These are phyloP conservation scores for Brenthis hecate DNA, from an alignment of 2,888 invertebrate genomes.

Conservation along the genomic window DNA sequence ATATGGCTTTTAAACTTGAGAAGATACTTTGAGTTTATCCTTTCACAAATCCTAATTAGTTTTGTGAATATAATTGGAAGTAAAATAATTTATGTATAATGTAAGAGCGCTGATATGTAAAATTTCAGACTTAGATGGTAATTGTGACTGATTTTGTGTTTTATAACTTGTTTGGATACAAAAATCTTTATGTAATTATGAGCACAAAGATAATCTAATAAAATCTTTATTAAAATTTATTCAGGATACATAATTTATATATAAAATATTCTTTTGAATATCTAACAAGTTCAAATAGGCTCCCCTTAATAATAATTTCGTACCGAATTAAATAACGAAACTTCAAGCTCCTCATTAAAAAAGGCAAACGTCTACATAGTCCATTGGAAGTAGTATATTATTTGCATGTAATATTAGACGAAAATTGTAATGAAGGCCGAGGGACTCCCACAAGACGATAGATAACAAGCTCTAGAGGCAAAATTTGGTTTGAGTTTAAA, in stretches of 20 bases:
- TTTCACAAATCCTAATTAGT: neutral
- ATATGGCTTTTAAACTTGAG: constrained; percentile 9
- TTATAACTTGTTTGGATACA: neutral
- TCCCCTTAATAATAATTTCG: constrained; percentile 47
- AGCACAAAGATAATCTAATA: neutral
- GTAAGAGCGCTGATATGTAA: too few species aligned
- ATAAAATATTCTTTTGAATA: constrained; percentile 15
- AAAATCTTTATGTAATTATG: too few species aligned
- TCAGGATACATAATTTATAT: constrained; percentile 5
- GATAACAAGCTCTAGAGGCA: constrained; percentile 66
- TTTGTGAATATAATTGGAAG: neutral
- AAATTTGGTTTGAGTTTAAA: constrained; percentile 41
- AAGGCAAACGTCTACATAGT: constrained; percentile 49
- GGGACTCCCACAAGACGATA: constrained; percentile 69
- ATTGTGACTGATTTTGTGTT: constrained; percentile 13
- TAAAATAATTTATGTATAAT: too few species aligned
- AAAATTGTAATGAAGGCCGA: constrained; percentile 75
- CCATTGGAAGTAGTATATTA: constrained; percentile 60
- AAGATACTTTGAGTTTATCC: neutral
- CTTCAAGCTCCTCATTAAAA: constrained; percentile 47
- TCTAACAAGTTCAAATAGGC: constrained; percentile 22
- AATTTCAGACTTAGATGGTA: neutral
- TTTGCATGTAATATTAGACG: constrained; percentile 70
- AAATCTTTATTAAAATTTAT: neutral
- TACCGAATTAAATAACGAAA: constrained; percentile 38